These are phyloP conservation scores for Torymus auratus DNA, from an alignment of 2,888 invertebrate species.

Conservation along the genomic window DNA sequence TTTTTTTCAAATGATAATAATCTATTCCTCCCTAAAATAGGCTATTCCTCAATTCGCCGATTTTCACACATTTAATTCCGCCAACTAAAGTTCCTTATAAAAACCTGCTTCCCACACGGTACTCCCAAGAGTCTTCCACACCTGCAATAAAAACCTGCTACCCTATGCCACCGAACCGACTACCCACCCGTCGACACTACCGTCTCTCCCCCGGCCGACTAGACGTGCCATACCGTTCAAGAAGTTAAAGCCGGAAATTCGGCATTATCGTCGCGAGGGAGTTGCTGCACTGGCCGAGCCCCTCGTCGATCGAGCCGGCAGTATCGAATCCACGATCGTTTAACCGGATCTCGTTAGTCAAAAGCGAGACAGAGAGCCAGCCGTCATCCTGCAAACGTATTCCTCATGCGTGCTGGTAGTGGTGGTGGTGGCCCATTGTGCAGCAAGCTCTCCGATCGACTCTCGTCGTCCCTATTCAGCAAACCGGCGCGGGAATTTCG, in stretches of 20 bases:
- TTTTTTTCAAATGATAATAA: too few relatives aligned
- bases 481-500: slow-evolving; percentile 75
- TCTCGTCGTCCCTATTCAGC: slow-evolving; percentile 71
- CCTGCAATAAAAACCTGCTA: too few relatives aligned
- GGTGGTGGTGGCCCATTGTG: slow-evolving; percentile 66
- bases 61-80: too few relatives aligned
- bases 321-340: slow-evolving; percentile 61
- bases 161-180: too few relatives aligned
- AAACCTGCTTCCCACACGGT: too few relatives aligned
- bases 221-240: slow-evolving; percentile 10
- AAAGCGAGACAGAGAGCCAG: slow-evolving; percentile 54
- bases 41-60: too few relatives aligned
- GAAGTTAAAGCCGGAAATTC: slow-evolving; percentile 51
- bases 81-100: too few relatives aligned
- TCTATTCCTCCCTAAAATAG: too few relatives aligned
- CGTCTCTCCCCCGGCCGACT: too few relatives aligned
- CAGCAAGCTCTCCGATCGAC: slow-evolving; percentile 64
- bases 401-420: slow-evolving; percentile 43
- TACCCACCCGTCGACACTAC: too few relatives aligned
- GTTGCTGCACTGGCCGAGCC: neutral
- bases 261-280: slow-evolving; percentile 39
- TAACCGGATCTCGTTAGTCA: slow-evolving; percentile 70
- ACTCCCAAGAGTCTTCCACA: too few relatives aligned
- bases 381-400: slow-evolving; percentile 54
- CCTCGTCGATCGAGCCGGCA: slow-evolving; percentile 17